phyloP scores from a whole-genome alignment of 2,797 vertebrate species.

The Lepilemur ruficaudatus region DNA sequence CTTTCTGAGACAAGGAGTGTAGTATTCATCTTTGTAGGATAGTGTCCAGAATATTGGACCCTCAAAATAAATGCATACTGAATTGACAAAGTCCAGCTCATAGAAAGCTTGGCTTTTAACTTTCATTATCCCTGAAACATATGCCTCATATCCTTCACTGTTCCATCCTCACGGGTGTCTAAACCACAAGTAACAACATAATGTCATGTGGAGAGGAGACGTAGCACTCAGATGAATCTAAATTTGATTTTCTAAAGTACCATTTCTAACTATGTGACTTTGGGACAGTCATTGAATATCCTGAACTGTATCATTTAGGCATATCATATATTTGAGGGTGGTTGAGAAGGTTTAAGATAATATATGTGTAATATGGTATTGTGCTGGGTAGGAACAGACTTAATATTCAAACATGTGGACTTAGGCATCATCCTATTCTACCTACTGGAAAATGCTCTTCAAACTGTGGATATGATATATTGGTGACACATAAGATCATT shows the following conservation, averaged over 20 bases:
- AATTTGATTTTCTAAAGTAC: background rate
- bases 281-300: background rate
- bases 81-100: background rate
- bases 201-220: background rate
- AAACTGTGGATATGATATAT: background rate
- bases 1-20: background rate
- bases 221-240: background rate
- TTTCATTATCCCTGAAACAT: background rate
- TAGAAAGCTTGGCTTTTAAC: background rate
- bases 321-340: background rate
- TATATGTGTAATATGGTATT: background rate
- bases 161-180: background rate
- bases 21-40: background rate
- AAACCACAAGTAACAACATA: background rate
- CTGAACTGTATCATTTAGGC: background rate
- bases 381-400: background rate
- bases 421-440: background rate
- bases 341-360: background rate
- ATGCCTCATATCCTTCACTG: background rate
- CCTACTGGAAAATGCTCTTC: background rate
- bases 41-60: background rate
- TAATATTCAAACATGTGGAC: background rate
- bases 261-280: background rate
- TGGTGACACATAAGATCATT: background rate
- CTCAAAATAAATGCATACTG: too few relatives aligned